A percentile compares a stretch with the other conserved stretches of the same genome.
phyloP scores from a whole-genome alignment of 1,140 invertebrate genomes.

The Drosophila ironensis region DNA sequence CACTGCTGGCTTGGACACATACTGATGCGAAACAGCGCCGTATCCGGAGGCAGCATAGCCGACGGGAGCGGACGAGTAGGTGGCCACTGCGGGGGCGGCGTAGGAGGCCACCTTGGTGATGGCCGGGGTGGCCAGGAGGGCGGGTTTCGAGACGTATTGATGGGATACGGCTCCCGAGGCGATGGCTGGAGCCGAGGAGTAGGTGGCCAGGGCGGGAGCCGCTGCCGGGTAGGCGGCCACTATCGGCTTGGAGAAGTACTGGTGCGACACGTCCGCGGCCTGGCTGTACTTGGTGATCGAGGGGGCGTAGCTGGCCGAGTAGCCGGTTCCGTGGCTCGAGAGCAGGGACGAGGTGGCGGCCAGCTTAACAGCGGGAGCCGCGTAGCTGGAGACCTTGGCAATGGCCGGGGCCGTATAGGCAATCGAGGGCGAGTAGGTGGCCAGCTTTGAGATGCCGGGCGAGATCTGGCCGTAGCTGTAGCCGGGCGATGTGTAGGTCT shows the following conservation, averaged over 20 bases:
- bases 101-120: slow-evolving; percentile 56
- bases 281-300: slow-evolving; percentile 56
- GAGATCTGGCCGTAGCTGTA: slow-evolving; percentile 42
- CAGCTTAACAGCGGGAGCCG: slow-evolving; percentile 44
- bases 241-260: slow-evolving; percentile 63
- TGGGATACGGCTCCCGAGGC: slow-evolving; percentile 58
- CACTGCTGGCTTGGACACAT: slow-evolving; percentile 62
- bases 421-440: slow-evolving; percentile 59
- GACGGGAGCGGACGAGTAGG: slow-evolving; percentile 45
- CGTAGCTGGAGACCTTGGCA: slow-evolving; percentile 49
- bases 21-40: slow-evolving; percentile 65
- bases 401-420: slow-evolving; percentile 44
- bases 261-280: slow-evolving; percentile 54
- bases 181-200: slow-evolving; percentile 23
- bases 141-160: slow-evolving; percentile 62
- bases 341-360: slow-evolving; percentile 45
- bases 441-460: slow-evolving; percentile 42
- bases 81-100: slow-evolving; percentile 45
- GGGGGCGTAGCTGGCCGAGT: slow-evolving; percentile 59
- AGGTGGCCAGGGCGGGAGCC: slow-evolving; percentile 29
- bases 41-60: slow-evolving; percentile 30
- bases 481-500: slow-evolving; percentile 63
- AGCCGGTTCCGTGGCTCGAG: slow-evolving; percentile 47
- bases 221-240: slow-evolving; percentile 48
- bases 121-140: slow-evolving; percentile 20